phyloP scores from a whole-genome alignment of 2,888 invertebrate species.

The Teleogryllus oceanicus region DNA sequence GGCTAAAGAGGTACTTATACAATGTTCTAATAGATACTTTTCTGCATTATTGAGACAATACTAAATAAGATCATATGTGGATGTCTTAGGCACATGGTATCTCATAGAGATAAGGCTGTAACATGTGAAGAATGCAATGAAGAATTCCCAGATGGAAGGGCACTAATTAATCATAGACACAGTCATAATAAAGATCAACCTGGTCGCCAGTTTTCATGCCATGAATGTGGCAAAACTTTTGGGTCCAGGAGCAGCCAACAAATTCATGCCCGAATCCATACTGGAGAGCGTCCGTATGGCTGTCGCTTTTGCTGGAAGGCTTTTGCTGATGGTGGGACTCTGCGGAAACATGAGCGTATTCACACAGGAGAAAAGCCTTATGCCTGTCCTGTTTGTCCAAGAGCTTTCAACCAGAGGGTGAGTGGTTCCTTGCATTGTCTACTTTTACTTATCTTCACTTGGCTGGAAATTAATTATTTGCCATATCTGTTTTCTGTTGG shows the following conservation, averaged over 20 bases:
- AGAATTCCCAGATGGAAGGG: slow-evolving; percentile 66
- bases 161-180: slow-evolving; percentile 66
- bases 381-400: slow-evolving; percentile 80
- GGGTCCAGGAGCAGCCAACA: slow-evolving; percentile 82
- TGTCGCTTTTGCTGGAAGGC: slow-evolving; percentile 86
- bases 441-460: too few relatives aligned
- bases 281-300: slow-evolving; percentile 78
- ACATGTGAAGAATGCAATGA: slow-evolving; percentile 67
- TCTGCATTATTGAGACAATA: not conserved
- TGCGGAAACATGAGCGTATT: slow-evolving; percentile 80
- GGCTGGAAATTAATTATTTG: too few relatives aligned
- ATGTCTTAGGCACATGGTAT: slow-evolving; percentile 59
- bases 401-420: slow-evolving; percentile 75
- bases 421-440: not conserved
- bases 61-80: not conserved
- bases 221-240: slow-evolving; percentile 81
- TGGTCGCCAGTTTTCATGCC: slow-evolving; percentile 71
- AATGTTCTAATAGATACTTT: not conserved
- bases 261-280: slow-evolving; percentile 81
- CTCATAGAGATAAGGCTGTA: slow-evolving; percentile 68
- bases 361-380: slow-evolving; percentile 84
- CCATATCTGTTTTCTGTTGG: too few relatives aligned
- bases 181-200: slow-evolving; percentile 54
- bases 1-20: slow-evolving; percentile 47
- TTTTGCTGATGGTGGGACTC: slow-evolving; percentile 81